These are phyloP conservation scores for Listronotus oregonensis DNA, from an alignment of 1,140 invertebrate genomes.

Conservation along the genomic window DNA sequence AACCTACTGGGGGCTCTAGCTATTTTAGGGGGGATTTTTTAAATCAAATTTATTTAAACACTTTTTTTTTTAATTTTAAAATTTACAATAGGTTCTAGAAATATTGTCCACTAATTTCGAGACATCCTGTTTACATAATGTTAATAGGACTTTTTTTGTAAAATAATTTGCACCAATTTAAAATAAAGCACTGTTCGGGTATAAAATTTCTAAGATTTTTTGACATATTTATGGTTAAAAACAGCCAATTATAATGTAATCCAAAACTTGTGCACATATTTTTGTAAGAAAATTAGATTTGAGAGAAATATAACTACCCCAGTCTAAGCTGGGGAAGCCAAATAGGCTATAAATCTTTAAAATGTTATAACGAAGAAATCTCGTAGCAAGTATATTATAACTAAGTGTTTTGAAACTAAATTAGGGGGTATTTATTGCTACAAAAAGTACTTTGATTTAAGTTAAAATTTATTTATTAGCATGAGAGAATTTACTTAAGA, in stretches of 20 bases:
- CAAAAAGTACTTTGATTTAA: conserved; percentile 2
- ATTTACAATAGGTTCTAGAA: too few relatives aligned
- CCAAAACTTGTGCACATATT: not conserved
- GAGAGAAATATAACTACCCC: conserved; percentile 4
- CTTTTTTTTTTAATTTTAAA: too few relatives aligned
- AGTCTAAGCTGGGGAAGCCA: conserved; percentile 6
- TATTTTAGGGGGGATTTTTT: too few relatives aligned
- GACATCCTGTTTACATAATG: too few relatives aligned
- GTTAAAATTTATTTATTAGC: not conserved
- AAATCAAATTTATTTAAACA: too few relatives aligned
- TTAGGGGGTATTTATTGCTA: conserved; percentile 16
- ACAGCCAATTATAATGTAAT: conserved; percentile 10
- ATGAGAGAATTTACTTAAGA: too few relatives aligned
- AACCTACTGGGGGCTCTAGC: too few relatives aligned
- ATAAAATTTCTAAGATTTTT: too few relatives aligned
- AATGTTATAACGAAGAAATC: conserved; percentile 23
- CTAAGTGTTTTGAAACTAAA: conserved; percentile 18
- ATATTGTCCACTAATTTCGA: too few relatives aligned
- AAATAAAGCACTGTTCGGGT: too few relatives aligned
- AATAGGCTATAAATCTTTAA: conserved; percentile 15
- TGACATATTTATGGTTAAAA: not conserved
- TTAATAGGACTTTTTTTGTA: too few relatives aligned
- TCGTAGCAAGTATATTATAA: conserved; percentile 10
- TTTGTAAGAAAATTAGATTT: conserved; percentile 3
- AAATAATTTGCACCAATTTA: too few relatives aligned